Percentiles rank a stretch among this genome's conserved stretches.
Conservation (phyloP, 2,113 vertebrate genomes). For the Bufo bufo region DNA sequence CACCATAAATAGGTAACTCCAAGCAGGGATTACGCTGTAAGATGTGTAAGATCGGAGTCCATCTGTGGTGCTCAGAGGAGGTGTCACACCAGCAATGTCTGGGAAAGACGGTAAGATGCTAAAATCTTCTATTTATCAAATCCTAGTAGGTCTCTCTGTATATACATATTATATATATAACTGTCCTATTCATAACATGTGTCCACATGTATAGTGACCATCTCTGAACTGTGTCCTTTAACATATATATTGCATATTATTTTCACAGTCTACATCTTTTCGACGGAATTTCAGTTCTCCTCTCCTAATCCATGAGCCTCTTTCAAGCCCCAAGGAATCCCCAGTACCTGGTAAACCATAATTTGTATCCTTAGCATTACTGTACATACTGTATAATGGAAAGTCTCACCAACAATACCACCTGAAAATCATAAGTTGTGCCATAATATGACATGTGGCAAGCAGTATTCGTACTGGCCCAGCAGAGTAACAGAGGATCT, state of each 20-base stretch:
- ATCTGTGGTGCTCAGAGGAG: conserved; percentile 90
- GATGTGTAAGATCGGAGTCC: conserved; percentile 86
- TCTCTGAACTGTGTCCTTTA: too few species aligned
- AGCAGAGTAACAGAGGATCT: too few species aligned
- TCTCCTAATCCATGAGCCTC: conserved; percentile 78
- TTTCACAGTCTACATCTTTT: conserved; percentile 81
- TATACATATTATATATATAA: neutral
- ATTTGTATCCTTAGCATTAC: neutral
- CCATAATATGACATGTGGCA: neutral
- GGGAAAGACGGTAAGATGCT: conserved; percentile 76
- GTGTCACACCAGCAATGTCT: conserved; percentile 85
- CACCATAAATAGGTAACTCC: conserved; percentile 80
- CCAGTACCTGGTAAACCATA: conserved; percentile 67
- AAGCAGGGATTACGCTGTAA: conserved; percentile 90
- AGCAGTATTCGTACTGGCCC: too few species aligned
- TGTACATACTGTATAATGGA: neutral
- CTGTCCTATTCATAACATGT: neutral
- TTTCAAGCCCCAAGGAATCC: conserved; percentile 77
- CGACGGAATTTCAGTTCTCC: conserved; percentile 91
- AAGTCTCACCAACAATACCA: neutral
- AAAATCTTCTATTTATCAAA: neutral
- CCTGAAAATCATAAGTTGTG: neutral
- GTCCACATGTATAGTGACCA: too few species aligned
- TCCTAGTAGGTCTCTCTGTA: neutral
- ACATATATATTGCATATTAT: neutral